Evolutionary conservation across 1,140 invertebrate species (phyloP).

Genomic region (Drosophila arawakana): DNA sequence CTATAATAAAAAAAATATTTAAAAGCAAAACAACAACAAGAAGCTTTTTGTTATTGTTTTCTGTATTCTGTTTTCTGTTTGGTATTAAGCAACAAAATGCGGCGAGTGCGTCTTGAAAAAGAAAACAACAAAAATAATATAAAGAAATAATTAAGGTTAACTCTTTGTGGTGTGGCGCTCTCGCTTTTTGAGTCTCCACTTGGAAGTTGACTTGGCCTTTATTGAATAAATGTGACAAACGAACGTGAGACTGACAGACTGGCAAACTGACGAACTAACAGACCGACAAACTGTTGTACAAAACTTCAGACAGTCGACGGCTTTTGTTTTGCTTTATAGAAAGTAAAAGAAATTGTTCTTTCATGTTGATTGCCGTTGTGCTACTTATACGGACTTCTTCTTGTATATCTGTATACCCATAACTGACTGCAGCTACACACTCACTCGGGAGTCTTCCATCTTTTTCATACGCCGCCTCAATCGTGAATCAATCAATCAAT

Average conservation of each 20-base stretch:
- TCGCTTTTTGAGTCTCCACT: conserved; percentile 68
- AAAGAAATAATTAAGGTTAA: conserved; percentile 69
- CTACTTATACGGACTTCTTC: conserved; percentile 54
- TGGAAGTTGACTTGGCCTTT: conserved; percentile 71
- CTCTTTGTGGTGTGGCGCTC: conserved; percentile 66
- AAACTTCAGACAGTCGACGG: conserved; percentile 44
- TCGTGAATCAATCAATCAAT: conserved; percentile 63
- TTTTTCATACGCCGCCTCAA: conserved; percentile 36
- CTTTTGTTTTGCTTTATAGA: conserved; percentile 75
- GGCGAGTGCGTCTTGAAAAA: conserved; percentile 69
- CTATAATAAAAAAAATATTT: conserved; percentile 42
- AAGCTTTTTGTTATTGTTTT: conserved; percentile 47
- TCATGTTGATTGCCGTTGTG: conserved; percentile 57
- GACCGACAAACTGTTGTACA: too few species aligned
- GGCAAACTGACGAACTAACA: conserved; percentile 28
- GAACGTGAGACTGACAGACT: conserved; percentile 64
- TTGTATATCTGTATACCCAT: conserved; percentile 22
- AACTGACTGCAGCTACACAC: too few species aligned
- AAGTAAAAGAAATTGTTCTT: conserved; percentile 82
- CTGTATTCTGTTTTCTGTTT: conserved; percentile 46
- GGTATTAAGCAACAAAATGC: conserved; percentile 69
- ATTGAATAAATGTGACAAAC: conserved; percentile 81
- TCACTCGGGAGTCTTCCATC: conserved; percentile 16
- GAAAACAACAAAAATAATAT: conserved; percentile 7
- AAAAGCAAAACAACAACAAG: conserved; percentile 35